These are phyloP conservation scores for Trachelus iudaicus DNA, from an alignment of 2,888 invertebrate species.

Conservation along the genomic window DNA sequence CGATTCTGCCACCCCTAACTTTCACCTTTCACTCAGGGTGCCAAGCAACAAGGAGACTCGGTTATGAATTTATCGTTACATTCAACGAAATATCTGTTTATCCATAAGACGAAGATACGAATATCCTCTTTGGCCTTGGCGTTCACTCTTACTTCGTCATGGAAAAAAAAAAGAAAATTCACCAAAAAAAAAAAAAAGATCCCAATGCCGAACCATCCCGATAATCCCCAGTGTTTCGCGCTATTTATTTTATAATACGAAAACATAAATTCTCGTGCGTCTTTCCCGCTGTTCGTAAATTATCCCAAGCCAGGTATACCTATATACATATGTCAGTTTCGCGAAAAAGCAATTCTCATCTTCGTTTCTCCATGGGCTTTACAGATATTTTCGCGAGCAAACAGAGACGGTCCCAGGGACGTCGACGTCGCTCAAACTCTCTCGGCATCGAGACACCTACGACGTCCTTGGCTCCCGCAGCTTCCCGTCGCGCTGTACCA, in stretches of 20 bases:
- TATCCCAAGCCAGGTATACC: constrained; percentile 11
- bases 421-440: not conserved
- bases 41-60: not conserved
- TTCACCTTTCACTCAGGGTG: not conserved
- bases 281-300: constrained; percentile 33
- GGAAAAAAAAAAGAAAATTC: not conserved
- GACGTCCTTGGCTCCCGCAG: too few relatives aligned
- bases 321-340: constrained; percentile 31
- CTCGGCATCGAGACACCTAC: constrained; percentile 18
- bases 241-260: constrained; percentile 28
- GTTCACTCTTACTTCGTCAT: not conserved
- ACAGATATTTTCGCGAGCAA: constrained; percentile 36
- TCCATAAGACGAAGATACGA: not conserved
- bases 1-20: not conserved
- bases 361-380: constrained; percentile 22
- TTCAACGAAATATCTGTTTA: not conserved
- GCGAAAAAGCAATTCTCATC: constrained; percentile 45
- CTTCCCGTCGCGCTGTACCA: constrained; percentile 30
- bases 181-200: not conserved
- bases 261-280: constrained; percentile 34
- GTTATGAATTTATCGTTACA: not conserved
- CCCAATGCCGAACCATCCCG: not conserved
- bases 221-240: not conserved
- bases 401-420: not conserved
- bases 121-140: not conserved